These are phyloP conservation scores for Trichechus manatus DNA, from an alignment of 2,113 vertebrate genomes.

Conservation along the genomic window DNA sequence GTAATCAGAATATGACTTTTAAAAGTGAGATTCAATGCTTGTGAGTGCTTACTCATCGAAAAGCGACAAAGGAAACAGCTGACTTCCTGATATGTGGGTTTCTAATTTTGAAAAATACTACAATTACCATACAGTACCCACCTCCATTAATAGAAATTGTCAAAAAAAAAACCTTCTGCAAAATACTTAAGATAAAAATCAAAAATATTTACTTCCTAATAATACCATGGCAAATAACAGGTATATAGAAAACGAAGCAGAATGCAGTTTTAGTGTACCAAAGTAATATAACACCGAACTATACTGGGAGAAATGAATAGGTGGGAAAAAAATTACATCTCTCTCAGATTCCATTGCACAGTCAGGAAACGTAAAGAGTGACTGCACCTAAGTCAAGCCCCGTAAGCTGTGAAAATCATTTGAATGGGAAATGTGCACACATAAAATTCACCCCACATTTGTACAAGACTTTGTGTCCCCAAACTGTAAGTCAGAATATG, in stretches of 20 bases:
- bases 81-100: not conserved
- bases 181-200: slow-evolving; percentile 30
- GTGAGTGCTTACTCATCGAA: not conserved
- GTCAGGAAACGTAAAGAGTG: slow-evolving; percentile 64
- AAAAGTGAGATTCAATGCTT: slow-evolving; percentile 33
- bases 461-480: slow-evolving; percentile 20
- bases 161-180: slow-evolving; percentile 22
- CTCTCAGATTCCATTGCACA: slow-evolving; percentile 65
- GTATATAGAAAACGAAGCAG: not conserved
- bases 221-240: slow-evolving; percentile 54
- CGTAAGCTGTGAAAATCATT: slow-evolving; percentile 75
- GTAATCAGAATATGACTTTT: slow-evolving; percentile 51
- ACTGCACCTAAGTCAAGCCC: not conserved
- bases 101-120: slow-evolving; percentile 2
- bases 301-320: slow-evolving; percentile 72
- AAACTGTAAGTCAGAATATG: slow-evolving; percentile 58
- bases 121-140: not conserved
- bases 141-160: slow-evolving; percentile 31
- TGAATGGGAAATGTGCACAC: slow-evolving; percentile 68
- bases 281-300: slow-evolving; percentile 41
- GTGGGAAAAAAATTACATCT: slow-evolving; percentile 35
- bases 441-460: slow-evolving; percentile 64
- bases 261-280: slow-evolving; percentile 31
- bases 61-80: not conserved
- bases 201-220: slow-evolving; percentile 18